These are phyloP conservation scores for Lasioglossum calceatum DNA, from an alignment of 2,888 invertebrate species.

Conservation along the genomic window DNA sequence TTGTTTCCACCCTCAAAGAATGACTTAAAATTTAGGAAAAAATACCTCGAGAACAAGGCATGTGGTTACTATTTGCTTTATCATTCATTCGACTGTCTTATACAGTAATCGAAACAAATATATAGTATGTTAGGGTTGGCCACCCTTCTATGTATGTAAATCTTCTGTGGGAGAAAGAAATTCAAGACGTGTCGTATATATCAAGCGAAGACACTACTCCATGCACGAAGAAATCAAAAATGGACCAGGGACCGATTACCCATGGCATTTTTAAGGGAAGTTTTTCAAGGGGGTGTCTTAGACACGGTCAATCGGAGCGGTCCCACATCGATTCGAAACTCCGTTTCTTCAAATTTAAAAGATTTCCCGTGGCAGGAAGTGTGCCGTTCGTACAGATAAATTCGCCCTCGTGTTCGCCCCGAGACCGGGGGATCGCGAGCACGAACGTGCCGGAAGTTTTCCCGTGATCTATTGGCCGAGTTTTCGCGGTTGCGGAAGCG, in stretches of 20 bases:
- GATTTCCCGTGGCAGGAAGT: conserved; percentile 49
- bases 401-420: conserved; percentile 18
- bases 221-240: neutral
- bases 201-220: neutral
- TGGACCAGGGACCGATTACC: neutral
- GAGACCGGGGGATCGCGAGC: conserved; percentile 62
- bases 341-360: conserved; percentile 44
- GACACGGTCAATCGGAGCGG: conserved; percentile 2
- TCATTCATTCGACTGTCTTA: neutral
- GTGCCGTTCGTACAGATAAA: neutral
- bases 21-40: neutral
- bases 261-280: neutral
- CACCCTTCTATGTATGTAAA: neutral
- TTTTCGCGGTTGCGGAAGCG: conserved; percentile 62
- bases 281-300: neutral
- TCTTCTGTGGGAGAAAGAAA: neutral
- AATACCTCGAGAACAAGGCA: neutral
- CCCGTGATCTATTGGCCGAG: conserved; percentile 72
- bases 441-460: conserved; percentile 70
- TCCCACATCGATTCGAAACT: neutral
- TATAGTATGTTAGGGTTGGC: no score
- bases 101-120: neutral
- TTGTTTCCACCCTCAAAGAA: neutral
- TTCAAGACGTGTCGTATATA: no score
- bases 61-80: neutral